phyloP scores from a whole-genome alignment of 2,797 vertebrate genomes.

The Chelidonichthys spinosus region DNA sequence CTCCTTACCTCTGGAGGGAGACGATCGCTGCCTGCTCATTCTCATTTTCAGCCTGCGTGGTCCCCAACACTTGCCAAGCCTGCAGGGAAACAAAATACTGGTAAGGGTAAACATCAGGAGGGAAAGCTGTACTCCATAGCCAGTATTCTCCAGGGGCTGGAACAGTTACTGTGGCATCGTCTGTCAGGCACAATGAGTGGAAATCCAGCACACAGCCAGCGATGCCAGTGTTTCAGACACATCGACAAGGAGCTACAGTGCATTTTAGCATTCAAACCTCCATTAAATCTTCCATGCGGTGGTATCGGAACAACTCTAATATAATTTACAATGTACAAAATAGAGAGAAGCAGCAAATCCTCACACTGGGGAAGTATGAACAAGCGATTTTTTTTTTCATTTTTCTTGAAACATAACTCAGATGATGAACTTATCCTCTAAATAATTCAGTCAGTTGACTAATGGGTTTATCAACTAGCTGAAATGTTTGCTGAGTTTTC shows the following conservation, averaged over 20 bases:
- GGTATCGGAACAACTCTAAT: neutral
- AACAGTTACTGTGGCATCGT: constrained; percentile 10
- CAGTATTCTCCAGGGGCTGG: constrained; percentile 24
- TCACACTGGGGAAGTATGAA: neutral
- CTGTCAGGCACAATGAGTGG: constrained; percentile 15
- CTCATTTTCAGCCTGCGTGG: constrained; percentile 98
- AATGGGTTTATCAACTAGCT: neutral
- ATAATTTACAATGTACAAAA: neutral
- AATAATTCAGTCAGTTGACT: no score
- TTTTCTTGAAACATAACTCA: neutral
- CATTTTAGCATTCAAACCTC: constrained; percentile 15
- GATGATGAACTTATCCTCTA: neutral
- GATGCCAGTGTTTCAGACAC: constrained; percentile 11
- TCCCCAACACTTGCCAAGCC: constrained; percentile 98
- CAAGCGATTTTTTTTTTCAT: neutral
- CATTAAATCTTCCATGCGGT: neutral
- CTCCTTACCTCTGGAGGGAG: constrained; percentile 95
- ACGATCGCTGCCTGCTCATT: constrained; percentile 98
- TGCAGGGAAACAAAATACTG: constrained; percentile 74
- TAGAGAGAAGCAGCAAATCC: neutral
- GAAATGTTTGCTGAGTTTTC: neutral
- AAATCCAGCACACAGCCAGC: neutral
- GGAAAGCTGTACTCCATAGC: constrained; percentile 44
- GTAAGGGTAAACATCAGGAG: constrained; percentile 55
- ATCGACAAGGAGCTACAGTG: neutral